Evolutionary conservation across 2,113 vertebrate genomes (phyloP).

Genomic region (Xerus inauris): DNA sequence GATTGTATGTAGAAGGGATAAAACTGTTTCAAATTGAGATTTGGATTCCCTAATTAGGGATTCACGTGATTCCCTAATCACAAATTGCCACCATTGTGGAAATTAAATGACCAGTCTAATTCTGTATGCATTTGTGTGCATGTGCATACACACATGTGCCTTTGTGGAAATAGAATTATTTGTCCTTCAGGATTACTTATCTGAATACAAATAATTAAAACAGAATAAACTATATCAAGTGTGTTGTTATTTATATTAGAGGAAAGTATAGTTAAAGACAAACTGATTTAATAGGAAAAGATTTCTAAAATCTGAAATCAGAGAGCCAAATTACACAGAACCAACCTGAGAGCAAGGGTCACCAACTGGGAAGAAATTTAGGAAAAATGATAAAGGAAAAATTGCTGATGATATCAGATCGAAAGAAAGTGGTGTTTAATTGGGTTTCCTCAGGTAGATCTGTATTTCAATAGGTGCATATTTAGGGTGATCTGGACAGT

Average conservation of each 20-base stretch:
- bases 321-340: neutral
- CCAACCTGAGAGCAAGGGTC: neutral
- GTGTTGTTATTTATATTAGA: neutral
- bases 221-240: neutral
- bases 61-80: neutral
- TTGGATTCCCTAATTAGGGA: too few species aligned
- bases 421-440: neutral
- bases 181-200: neutral
- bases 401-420: neutral
- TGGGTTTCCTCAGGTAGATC: neutral
- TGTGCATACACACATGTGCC: too few species aligned
- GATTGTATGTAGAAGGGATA: neutral
- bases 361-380: neutral
- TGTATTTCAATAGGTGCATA: neutral
- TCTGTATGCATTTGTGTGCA: neutral
- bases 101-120: neutral
- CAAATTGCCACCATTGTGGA: neutral
- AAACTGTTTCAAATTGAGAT: neutral
- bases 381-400: neutral
- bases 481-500: neutral
- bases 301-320: neutral
- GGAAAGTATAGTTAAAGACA: neutral
- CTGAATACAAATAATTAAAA: neutral
- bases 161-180: neutral
- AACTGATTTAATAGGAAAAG: neutral